Evolutionary conservation across 2,797 vertebrate genomes (phyloP).

Genomic region (Avahi laniger): DNA sequence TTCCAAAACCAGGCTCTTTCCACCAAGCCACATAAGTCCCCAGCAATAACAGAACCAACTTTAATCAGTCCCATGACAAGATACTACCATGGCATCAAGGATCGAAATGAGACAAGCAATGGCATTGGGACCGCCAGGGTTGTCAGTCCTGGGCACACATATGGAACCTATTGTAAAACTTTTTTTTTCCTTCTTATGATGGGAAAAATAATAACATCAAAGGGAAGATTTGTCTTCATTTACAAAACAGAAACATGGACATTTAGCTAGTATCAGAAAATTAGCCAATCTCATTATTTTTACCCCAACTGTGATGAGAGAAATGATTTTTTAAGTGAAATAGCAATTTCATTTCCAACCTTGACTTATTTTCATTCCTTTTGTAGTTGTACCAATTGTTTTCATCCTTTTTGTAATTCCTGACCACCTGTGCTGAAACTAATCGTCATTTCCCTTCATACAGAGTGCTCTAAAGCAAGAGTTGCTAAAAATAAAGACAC

Average conservation of each 20-base stretch:
- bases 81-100: not conserved
- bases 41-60: not conserved
- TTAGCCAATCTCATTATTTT: not conserved
- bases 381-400: not conserved
- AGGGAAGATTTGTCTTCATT: not conserved
- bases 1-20: not conserved
- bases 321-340: not conserved
- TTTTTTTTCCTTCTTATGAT: not conserved
- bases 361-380: not conserved
- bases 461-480: not conserved
- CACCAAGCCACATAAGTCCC: not conserved
- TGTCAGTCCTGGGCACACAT: not conserved
- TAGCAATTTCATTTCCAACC: not conserved
- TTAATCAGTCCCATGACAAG: not conserved
- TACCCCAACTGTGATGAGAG: not conserved
- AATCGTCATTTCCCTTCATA: not conserved
- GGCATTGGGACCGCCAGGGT: not conserved
- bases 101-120: not conserved
- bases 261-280: slow-evolving; percentile 5
- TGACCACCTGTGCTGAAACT: not conserved
- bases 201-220: not conserved
- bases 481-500: not conserved
- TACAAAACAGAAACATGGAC: not conserved
- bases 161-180: not conserved
- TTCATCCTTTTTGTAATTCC: not conserved